Evolutionary conservation across 2,113 vertebrate genomes (phyloP).

Genomic region (Sebastes fasciatus): DNA sequence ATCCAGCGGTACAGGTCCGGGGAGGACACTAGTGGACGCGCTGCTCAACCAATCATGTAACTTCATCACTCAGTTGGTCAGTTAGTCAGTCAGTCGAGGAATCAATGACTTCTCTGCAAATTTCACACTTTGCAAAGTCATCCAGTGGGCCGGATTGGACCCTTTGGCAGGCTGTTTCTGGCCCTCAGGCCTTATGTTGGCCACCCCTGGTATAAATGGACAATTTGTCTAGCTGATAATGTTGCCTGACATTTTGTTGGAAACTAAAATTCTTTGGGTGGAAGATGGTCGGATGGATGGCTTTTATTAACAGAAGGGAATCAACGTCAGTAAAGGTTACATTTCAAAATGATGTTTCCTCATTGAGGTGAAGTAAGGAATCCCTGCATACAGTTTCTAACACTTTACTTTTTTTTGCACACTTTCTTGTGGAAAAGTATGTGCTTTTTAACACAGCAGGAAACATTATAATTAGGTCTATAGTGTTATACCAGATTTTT

Average conservation of each 20-base stretch:
- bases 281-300: neutral
- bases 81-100: too few species aligned
- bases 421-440: neutral
- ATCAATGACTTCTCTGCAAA: too few species aligned
- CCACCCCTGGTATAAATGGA: neutral
- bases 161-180: too few species aligned
- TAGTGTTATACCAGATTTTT: neutral
- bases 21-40: too few species aligned
- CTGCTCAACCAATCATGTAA: too few species aligned
- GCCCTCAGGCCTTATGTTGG: too few species aligned
- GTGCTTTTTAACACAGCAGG: constrained; percentile 3
- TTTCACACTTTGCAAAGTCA: too few species aligned
- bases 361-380: neutral
- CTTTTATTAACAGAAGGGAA: neutral
- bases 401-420: neutral
- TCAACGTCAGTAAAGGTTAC: neutral
- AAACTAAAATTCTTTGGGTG: neutral
- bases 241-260: neutral
- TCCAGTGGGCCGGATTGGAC: too few species aligned
- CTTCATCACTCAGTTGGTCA: too few species aligned
- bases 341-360: neutral
- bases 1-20: too few species aligned
- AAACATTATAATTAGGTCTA: constrained; percentile 29
- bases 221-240: neutral
- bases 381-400: neutral